Evolutionary conservation across 2,888 invertebrate genomes (phyloP).

Genomic region (Geotrupes spiniger): DNA sequence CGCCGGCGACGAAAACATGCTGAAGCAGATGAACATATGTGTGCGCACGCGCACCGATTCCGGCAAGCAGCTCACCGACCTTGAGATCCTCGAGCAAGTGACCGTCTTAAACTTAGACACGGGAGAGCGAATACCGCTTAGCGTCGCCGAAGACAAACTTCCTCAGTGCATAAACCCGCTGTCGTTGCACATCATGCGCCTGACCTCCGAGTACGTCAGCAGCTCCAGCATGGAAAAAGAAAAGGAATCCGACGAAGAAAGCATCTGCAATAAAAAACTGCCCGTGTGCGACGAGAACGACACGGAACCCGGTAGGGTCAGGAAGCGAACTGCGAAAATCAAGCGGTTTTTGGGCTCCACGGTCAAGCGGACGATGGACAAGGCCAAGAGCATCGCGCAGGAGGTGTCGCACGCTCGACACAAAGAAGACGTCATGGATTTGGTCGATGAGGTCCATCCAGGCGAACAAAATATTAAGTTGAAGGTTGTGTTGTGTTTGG

Average conservation of each 20-base stretch:
- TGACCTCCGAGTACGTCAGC: conserved; percentile 87
- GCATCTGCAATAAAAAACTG: conserved; percentile 59
- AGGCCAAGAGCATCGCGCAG: conserved; percentile 85
- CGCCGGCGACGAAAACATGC: conserved; percentile 75
- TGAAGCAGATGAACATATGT: conserved; percentile 67
- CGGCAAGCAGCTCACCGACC: conserved; percentile 82
- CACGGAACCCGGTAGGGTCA: conserved; percentile 38
- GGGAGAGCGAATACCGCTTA: conserved; percentile 90
- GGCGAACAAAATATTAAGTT: conserved; percentile 81
- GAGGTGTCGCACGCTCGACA: conserved; percentile 86
- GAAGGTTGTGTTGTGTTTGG: conserved; percentile 53
- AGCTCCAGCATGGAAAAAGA: conserved; percentile 60
- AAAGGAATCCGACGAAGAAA: conserved; percentile 76
- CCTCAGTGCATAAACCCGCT: conserved; percentile 92
- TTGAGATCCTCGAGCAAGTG: conserved; percentile 86
- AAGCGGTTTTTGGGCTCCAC: conserved; percentile 85
- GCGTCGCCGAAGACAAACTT: conserved; percentile 90
- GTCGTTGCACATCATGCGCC: conserved; percentile 89
- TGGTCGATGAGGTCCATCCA: conserved; percentile 75
- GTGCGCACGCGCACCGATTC: conserved; percentile 82
- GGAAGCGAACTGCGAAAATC: conserved; percentile 57
- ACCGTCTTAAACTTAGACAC: conserved; percentile 79
- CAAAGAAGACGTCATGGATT: conserved; percentile 82
- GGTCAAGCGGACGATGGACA: conserved; percentile 87
- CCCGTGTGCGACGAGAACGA: conserved; percentile 50